Evolutionary conservation across 2,797 vertebrate species (phyloP).

Genomic region (Champsocephalus gunnari): DNA sequence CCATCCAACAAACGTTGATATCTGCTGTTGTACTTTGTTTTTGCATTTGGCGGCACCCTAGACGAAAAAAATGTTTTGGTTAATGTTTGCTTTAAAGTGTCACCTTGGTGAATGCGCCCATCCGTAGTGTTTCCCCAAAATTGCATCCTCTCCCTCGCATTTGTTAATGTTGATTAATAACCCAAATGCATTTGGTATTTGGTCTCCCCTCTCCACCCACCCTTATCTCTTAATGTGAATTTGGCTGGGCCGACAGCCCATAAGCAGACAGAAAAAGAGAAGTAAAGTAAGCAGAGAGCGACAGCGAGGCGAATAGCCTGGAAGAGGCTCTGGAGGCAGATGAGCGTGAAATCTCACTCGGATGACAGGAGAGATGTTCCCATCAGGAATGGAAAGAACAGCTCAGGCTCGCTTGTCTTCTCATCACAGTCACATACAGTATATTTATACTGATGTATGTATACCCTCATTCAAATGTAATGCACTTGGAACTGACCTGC

Average conservation of each 20-base stretch:
- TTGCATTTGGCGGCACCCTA: conserved; percentile 76
- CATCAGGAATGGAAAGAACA: conserved; percentile 62
- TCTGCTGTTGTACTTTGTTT: conserved; percentile 75
- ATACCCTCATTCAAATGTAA: conserved; percentile 35
- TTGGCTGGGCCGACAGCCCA: conserved; percentile 77
- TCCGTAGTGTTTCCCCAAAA: conserved; percentile 72
- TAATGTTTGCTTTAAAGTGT: conserved; percentile 80
- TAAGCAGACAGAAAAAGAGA: conserved; percentile 67
- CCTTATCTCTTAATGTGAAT: conserved; percentile 82
- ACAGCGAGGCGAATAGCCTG: conserved; percentile 57
- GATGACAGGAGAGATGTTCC: conserved; percentile 73
- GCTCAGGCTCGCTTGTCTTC: conserved; percentile 44
- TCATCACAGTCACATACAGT: conserved; percentile 31
- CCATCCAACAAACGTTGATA: conserved; percentile 71
- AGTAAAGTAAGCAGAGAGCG: conserved; percentile 67
- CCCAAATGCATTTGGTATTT: conserved; percentile 80
- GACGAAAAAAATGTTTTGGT: conserved; percentile 75
- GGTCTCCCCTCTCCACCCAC: conserved; percentile 78
- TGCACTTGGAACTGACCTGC: conserved; percentile 26
- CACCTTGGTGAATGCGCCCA: conserved; percentile 79
- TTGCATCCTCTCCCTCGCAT: conserved; percentile 67
- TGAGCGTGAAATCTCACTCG: conserved; percentile 71
- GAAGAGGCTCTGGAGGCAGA: conserved; percentile 69
- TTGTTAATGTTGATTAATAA: conserved; percentile 84
- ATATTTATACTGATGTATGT: conserved; percentile 14